Conservation (phyloP, 2,888 invertebrate species). For the Campaea margaritaria region DNA sequence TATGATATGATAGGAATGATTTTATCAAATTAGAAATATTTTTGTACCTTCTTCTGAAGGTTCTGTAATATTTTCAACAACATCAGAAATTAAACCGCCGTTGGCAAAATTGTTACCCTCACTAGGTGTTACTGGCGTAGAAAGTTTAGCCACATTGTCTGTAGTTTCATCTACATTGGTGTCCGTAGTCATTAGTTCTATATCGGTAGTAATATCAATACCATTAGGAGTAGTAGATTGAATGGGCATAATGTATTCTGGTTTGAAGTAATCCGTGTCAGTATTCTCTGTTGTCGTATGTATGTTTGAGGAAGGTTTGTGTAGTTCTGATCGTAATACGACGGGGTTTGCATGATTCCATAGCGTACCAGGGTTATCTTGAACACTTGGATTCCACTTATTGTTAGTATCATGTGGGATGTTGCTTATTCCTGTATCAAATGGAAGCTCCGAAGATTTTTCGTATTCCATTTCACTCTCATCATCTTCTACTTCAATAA, state of each 20-base stretch:
- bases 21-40: neutral
- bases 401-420: constrained; percentile 8
- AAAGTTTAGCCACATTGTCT: neutral
- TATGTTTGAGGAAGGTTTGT: neutral
- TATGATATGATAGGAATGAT: too few relatives aligned
- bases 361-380: neutral
- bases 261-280: constrained; percentile 21
- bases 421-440: constrained; percentile 19
- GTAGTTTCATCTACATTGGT: constrained; percentile 3
- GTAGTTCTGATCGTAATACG: neutral
- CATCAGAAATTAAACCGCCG: neutral
- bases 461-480: neutral
- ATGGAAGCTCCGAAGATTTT: constrained; percentile 4
- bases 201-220: constrained; percentile 2
- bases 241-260: constrained; percentile 24
- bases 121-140: neutral
- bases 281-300: constrained; percentile 3
- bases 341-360: constrained; percentile 2
- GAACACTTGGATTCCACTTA: constrained; percentile 1
- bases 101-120: neutral
- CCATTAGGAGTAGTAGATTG: constrained; percentile 14
- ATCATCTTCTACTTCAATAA: constrained; percentile 18
- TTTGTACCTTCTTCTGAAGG: constrained; percentile 3
- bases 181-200: neutral
- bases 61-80: neutral